These are phyloP conservation scores for Pithys albifrons DNA, from an alignment of 2,113 vertebrate species.

Conservation along the genomic window DNA sequence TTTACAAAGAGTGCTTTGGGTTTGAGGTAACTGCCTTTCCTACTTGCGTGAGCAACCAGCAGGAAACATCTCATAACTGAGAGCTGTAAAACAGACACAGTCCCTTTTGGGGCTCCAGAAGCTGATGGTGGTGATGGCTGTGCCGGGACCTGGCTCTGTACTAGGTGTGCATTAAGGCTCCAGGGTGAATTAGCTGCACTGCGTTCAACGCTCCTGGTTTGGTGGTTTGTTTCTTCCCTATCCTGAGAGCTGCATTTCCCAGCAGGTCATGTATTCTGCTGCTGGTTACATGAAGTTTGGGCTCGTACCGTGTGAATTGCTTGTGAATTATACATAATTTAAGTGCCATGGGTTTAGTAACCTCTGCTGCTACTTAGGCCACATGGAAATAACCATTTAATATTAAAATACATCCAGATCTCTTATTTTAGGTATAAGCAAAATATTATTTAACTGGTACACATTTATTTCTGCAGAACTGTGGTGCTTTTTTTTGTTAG, in stretches of 20 bases:
- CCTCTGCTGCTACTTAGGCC: background rate
- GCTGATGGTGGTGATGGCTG: background rate
- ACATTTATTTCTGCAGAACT: background rate
- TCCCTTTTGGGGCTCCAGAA: too few relatives aligned
- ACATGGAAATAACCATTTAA: background rate
- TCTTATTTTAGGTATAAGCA: background rate
- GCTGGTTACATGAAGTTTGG: accelerated
- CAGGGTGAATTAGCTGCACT: background rate
- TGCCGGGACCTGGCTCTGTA: background rate
- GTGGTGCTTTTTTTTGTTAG: background rate
- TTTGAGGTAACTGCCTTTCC: accelerated
- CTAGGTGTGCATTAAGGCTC: background rate
- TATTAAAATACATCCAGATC: background rate
- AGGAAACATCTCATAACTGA: accelerated
- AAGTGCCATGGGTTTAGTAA: background rate
- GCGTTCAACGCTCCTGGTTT: background rate
- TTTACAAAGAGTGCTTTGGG: background rate
- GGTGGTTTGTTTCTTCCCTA: background rate
- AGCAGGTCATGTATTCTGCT: background rate
- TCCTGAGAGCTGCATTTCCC: background rate
- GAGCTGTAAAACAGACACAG: background rate
- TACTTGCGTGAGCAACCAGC: background rate
- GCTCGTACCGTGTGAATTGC: background rate
- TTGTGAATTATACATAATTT: background rate
- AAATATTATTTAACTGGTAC: background rate